phyloP scores from a whole-genome alignment of 1,140 invertebrate genomes.

The Thrips palmi region DNA sequence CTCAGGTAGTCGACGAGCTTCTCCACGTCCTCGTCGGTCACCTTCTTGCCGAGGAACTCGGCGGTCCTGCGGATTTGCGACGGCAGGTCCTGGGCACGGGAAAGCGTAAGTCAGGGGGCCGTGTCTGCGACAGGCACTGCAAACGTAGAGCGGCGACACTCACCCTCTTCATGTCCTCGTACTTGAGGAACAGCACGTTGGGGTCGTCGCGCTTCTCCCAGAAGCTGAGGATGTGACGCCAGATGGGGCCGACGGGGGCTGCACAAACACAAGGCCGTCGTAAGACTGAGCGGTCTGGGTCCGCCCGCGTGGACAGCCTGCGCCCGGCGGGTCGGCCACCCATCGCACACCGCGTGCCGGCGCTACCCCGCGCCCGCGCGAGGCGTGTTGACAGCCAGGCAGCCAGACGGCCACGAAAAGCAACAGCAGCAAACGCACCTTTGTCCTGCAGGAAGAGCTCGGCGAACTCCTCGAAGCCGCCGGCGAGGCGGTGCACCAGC shows the following conservation, averaged over 20 bases:
- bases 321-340: too few relatives aligned
- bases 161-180: constrained; percentile 65
- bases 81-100: constrained; percentile 27
- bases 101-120: background rate
- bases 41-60: constrained; percentile 32
- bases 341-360: too few relatives aligned
- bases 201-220: constrained; percentile 49
- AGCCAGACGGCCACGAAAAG: too few relatives aligned
- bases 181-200: constrained; percentile 64
- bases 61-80: constrained; percentile 34
- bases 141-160: too few relatives aligned
- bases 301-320: too few relatives aligned
- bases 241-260: constrained; percentile 22
- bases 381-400: too few relatives aligned
- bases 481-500: constrained; percentile 46
- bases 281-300: too few relatives aligned
- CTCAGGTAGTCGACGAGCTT: constrained; percentile 35
- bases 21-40: constrained; percentile 29
- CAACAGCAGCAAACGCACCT: constrained; percentile 22
- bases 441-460: constrained; percentile 53
- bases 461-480: constrained; percentile 65
- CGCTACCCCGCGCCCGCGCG: too few relatives aligned
- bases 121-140: too few relatives aligned
- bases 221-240: constrained; percentile 43
- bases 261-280: background rate